Base-by-base conservation (phyloP, 2,113 vertebrate species). In the Bagarius yarrelli region DNA sequence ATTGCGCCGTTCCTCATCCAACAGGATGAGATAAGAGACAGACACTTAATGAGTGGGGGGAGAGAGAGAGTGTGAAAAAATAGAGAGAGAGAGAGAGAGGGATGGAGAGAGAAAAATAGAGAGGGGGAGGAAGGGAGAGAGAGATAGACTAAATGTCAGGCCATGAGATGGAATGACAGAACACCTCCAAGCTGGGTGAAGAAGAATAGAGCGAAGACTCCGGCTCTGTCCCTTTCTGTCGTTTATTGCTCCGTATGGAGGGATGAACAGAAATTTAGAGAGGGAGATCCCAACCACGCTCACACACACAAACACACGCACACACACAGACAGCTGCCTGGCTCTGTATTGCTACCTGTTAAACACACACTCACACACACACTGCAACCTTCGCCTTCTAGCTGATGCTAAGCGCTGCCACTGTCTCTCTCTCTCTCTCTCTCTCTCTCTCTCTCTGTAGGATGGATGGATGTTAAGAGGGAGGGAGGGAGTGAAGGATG, bases 191-290 rank as follows among this genome's bases (percentile, higher is more conserved):
- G 90, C 86, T 91, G 36, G 11, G 25, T 91, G 87, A 92, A 91
- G 87, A 92, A 92, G 88, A 93, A 88, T 89, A 93, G 92, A 81
- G 88, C 89, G 86, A 93, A 93, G 91, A 94, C 86, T 91, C 91
- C 90, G 81, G 90, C 88, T 90, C 89, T 88, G 89, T 93, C 93
- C 92, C 89, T 92, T n/a, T 74, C 86, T 91, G 40, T 87, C 90
- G 90, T 89, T 89, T 86, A 87, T 86, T 88, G 30, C 80, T 11
- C 76, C 89, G 85, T 90, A 89, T 87, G 83, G 89, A 89, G 92
- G 89, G 89, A 86, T 88, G 88, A 90, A 85, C 30, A 44, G 61
- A 36, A 2, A 89, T 86, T 82, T 87, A 89, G 88, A 88, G 87
- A 87, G 86, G 89, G 89, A 89, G 85, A 32, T 12, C 64, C 72